Base-by-base conservation (phyloP, 2,888 invertebrate genomes). In the Mimumesa dahlbomi region DNA sequence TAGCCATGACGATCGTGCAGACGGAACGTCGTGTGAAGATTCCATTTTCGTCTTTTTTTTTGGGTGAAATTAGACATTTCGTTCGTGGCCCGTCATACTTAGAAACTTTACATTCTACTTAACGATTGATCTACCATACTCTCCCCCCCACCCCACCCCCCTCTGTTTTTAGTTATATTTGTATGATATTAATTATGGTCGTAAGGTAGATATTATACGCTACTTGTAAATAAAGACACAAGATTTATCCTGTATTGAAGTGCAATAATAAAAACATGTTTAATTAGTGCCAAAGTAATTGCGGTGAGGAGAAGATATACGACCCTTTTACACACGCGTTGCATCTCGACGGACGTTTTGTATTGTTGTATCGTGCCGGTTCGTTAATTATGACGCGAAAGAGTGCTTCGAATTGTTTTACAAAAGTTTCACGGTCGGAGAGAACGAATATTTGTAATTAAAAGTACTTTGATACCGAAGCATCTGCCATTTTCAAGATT, bases 251-350 rank as follows among this genome's bases (percentile, higher is more conserved):
- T 85, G 84, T 85, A 86, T 85, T 77, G 83, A 86, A 85, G 85
- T 86, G 85, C 85, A 86, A 86, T 86, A 86, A 86, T 85, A 84
- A 85, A 69, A 81, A 84, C 85, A 82, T 85, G 85, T 84, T 84
- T 82, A 82, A 85, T 85, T 85, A 85, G 85, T 86, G 85, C 85
- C 85, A 86, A 86, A 86, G 85, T 79, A 79, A 81, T 78, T 71
- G 77, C 72, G 68, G 66, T 74, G 64, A 53, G 49, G 54, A 59
- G 25, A 63, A 53, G 61, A 75, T 36, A 14, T 38, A 29, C 29
- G 29, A 46, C 29, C 46, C 46, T 40, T 40, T 40, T 16, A 16
- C n/a, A n/a, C n/a, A n/a, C n/a, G n/a, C n/a, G n/a, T n/a, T n/a
- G n/a, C n/a, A n/a, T n/a, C n/a, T n/a, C n/a, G n/a, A n/a, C n/a